phyloP scores from a whole-genome alignment of 2,888 invertebrate species.

The Mythimna lalbum region DNA sequence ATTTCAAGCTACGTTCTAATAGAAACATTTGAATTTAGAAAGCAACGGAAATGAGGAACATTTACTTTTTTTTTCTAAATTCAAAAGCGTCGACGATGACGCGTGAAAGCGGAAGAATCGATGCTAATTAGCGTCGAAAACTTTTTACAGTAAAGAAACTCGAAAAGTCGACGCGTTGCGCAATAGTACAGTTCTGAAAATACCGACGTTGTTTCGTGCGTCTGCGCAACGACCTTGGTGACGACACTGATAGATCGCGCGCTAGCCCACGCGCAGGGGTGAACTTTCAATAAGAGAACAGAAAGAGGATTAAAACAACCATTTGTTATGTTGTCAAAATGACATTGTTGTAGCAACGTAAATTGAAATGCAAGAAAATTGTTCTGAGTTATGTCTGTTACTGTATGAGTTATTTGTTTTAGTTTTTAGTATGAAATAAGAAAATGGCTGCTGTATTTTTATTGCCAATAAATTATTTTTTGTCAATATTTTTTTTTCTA shows the following conservation, averaged over 20 bases:
- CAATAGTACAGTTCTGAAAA: slow-evolving; percentile 76
- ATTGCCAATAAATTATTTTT: slow-evolving; percentile 4
- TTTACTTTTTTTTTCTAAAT: slow-evolving; percentile 29
- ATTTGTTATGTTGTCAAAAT: slow-evolving; percentile 60
- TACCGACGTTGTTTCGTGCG: slow-evolving; percentile 71
- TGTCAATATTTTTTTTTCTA: background rate
- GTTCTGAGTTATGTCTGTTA: slow-evolving; percentile 18
- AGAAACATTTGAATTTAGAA: slow-evolving; percentile 57
- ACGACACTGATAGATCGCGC: slow-evolving; percentile 82
- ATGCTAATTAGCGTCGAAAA: slow-evolving; percentile 73
- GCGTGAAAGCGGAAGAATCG: slow-evolving; percentile 70
- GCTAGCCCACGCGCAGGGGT: slow-evolving; percentile 61
- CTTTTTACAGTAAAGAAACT: slow-evolving; percentile 57
- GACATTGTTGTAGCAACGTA: slow-evolving; percentile 47
- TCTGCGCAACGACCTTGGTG: slow-evolving; percentile 81
- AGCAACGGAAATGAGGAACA: slow-evolving; percentile 61
- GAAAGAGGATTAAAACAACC: slow-evolving; percentile 53
- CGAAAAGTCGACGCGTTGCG: slow-evolving; percentile 71
- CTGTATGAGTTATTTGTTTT: slow-evolving; percentile 20
- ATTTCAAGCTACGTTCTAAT: slow-evolving; percentile 30
- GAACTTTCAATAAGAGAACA: slow-evolving; percentile 53
- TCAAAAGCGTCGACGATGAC: slow-evolving; percentile 64
- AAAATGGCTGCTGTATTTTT: slow-evolving; percentile 8
- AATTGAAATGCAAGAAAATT: slow-evolving; percentile 34
- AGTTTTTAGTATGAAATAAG: background rate